Conservation (phyloP, 2,113 vertebrate genomes). For the Scytalopus superciliaris region DNA sequence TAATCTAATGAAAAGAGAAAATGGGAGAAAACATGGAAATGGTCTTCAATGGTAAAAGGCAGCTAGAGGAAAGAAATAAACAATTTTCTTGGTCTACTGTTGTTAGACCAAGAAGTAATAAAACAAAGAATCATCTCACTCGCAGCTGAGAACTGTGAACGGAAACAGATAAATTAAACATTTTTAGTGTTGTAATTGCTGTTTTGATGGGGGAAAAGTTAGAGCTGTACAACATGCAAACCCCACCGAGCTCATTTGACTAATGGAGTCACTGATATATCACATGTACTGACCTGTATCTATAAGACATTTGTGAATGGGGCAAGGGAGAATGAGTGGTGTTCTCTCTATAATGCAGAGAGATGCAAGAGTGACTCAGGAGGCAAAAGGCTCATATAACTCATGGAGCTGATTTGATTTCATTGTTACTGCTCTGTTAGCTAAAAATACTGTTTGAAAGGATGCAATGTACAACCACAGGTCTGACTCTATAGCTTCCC, state of each 20-base stretch:
- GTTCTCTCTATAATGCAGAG: background rate
- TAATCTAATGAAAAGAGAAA: background rate
- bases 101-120: background rate
- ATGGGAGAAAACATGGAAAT: background rate
- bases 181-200: background rate
- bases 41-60: background rate
- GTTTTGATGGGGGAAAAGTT: background rate
- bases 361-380: background rate
- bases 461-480: background rate
- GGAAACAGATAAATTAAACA: background rate
- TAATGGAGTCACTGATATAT: background rate
- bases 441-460: background rate
- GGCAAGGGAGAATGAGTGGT: background rate
- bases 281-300: background rate
- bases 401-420: background rate
- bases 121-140: background rate
- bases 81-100: background rate
- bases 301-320: background rate
- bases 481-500: background rate
- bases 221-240: background rate
- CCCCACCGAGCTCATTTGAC: background rate
- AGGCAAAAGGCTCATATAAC: background rate
- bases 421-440: background rate
- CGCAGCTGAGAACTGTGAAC: background rate
- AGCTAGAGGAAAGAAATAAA: background rate